phyloP scores from a whole-genome alignment of 2,113 vertebrate species.

The Pygoscelis adeliae region DNA sequence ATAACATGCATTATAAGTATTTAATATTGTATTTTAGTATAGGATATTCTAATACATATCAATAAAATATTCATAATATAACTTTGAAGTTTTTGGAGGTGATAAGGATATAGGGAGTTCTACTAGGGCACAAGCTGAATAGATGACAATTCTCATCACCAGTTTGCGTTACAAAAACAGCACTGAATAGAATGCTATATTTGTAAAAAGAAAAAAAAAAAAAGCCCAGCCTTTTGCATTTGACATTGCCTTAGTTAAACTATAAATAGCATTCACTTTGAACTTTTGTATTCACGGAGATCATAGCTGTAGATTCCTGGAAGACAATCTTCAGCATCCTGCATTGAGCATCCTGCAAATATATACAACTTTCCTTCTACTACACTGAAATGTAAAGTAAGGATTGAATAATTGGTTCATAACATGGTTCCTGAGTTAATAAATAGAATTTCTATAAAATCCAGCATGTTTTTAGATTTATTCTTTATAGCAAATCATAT shows the following conservation, averaged over 20 bases:
- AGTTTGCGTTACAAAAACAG: neutral
- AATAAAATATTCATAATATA: neutral
- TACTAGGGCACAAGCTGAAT: neutral
- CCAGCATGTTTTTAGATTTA: neutral
- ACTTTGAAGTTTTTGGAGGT: neutral
- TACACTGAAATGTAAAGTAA: neutral
- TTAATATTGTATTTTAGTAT: neutral
- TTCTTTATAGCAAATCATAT: neutral
- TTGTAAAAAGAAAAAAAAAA: neutral
- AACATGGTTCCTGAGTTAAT: neutral
- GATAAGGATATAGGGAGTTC: neutral
- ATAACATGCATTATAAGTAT: neutral
- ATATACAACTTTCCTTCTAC: conserved; percentile 76
- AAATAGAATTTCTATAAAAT: neutral
- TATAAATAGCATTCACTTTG: neutral
- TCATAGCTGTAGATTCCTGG: conserved; percentile 73
- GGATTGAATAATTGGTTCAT: neutral
- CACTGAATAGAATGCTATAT: neutral
- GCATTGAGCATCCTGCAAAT: conserved; percentile 67
- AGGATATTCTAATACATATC: neutral
- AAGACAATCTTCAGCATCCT: conserved; percentile 65
- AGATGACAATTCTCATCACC: neutral
- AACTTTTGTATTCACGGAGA: conserved; percentile 62
- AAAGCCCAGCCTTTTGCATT: neutral
- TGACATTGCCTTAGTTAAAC: neutral